phyloP scores from a whole-genome alignment of 2,797 vertebrate species.

The Chromobotia macracanthus region DNA sequence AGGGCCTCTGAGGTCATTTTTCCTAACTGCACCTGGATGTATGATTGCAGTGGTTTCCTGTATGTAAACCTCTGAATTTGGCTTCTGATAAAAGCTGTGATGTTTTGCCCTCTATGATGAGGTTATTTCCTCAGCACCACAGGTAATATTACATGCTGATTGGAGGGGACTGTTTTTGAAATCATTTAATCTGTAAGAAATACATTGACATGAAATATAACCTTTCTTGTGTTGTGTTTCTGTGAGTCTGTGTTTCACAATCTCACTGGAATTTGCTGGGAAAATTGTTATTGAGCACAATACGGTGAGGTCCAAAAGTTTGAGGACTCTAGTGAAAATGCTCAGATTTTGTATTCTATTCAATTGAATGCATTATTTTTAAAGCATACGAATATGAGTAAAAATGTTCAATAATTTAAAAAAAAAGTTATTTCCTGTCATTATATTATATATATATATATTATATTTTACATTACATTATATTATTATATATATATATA shows the following conservation, averaged over 20 bases:
- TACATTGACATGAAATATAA: neutral
- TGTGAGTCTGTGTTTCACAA: neutral
- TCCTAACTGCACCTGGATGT: neutral
- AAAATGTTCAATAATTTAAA: too few species aligned
- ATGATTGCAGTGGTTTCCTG: neutral
- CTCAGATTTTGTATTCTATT: too few species aligned
- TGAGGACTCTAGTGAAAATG: too few species aligned
- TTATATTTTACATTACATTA: too few species aligned
- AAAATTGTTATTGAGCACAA: neutral
- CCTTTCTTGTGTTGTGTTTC: neutral
- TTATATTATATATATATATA: too few species aligned
- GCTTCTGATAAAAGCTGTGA: neutral
- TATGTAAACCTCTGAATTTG: neutral
- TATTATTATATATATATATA: too few species aligned
- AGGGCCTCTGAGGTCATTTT: neutral
- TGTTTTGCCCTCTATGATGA: conserved; percentile 12
- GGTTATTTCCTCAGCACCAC: conserved; percentile 11
- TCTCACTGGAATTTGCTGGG: neutral
- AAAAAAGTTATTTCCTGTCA: too few species aligned
- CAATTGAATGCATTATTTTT: too few species aligned
- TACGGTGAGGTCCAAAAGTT: neutral
- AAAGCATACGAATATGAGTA: too few species aligned
- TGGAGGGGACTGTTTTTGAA: conserved; percentile 4
- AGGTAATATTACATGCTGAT: conserved; percentile 5
- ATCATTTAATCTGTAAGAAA: conserved; percentile 6